Percentiles rank a stretch among this genome's conserved stretches.
Evolutionary conservation across 2,113 vertebrate species (phyloP).

Genomic region (Manacus vitellinus): DNA sequence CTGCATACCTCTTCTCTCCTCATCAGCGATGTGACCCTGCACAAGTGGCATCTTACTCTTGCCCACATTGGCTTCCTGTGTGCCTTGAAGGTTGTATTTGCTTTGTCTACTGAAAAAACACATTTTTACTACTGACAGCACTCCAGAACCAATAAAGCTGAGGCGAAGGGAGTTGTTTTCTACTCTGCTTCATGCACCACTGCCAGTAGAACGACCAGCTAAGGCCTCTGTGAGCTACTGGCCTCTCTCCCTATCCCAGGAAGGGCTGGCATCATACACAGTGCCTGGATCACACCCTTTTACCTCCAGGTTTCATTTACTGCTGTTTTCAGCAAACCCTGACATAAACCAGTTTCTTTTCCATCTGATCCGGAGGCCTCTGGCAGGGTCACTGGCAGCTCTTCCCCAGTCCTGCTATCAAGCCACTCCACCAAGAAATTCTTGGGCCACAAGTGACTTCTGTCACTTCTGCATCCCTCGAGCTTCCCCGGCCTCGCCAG

Average conservation of each 20-base stretch:
- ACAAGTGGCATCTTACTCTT: background rate
- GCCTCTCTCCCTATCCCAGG: background rate
- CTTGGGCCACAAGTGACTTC: background rate
- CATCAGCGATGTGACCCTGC: background rate
- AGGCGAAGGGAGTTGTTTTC: background rate
- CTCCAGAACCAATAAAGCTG: slow-evolving; percentile 43
- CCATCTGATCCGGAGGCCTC: slow-evolving; percentile 7
- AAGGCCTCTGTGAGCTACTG: background rate
- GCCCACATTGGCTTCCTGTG: slow-evolving; percentile 4
- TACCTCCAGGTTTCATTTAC: background rate
- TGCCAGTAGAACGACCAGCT: slow-evolving; percentile 2
- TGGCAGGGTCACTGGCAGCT: slow-evolving; percentile 23
- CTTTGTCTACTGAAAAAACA: slow-evolving; percentile 54
- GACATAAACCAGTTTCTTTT: background rate
- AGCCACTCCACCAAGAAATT: background rate
- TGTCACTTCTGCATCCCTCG: slow-evolving; percentile 7
- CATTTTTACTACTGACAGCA: slow-evolving; percentile 9
- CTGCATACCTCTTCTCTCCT: slow-evolving; percentile 34
- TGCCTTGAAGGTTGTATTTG: slow-evolving; percentile 30
- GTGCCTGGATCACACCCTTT: background rate
- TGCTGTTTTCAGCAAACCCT: slow-evolving; percentile 31
- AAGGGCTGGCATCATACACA: slow-evolving; percentile 4
- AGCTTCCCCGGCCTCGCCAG: background rate
- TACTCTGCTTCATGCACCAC: background rate
- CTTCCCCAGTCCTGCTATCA: background rate